Conservation (phyloP, 92 coral and sea anemone genomes). For the Epizoanthus illoricatus region DNA sequence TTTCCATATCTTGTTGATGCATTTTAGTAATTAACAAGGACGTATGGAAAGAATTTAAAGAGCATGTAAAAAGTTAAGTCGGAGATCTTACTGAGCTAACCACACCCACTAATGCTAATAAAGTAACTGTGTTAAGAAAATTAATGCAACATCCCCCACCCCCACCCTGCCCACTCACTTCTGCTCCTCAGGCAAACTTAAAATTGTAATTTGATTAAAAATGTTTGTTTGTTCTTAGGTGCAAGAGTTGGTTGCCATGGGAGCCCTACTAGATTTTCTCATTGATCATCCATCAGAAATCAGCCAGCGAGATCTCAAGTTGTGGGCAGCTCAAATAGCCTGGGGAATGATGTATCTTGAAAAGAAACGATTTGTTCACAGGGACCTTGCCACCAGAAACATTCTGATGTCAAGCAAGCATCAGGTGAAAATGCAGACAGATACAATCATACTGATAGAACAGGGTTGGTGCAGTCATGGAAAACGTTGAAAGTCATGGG, state of each 20-base stretch:
- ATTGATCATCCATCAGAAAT: slow-evolving; percentile 80
- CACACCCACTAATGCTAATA: too few relatives aligned
- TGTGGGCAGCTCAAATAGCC: slow-evolving; percentile 99
- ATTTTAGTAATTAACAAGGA: too few relatives aligned
- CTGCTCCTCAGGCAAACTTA: background rate
- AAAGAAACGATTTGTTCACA: slow-evolving; percentile 94
- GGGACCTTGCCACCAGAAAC: slow-evolving; percentile 98
- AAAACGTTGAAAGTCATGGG: too few relatives aligned
- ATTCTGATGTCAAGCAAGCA: slow-evolving; percentile 87
- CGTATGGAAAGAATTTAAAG: too few relatives aligned
- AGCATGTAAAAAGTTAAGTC: too few relatives aligned
- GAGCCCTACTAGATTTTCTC: slow-evolving; percentile 88
- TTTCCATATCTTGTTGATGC: too few relatives aligned
- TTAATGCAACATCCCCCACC: background rate
- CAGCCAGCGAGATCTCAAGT: slow-evolving; percentile 78
- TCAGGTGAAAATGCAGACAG: slow-evolving; percentile 60
- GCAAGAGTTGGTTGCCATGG: slow-evolving; percentile 95
- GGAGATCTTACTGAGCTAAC: too few relatives aligned
- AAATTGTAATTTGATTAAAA: background rate
- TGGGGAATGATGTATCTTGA: slow-evolving; percentile 99
- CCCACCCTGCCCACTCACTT: slow-evolving; percentile 1
- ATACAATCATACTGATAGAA: too few relatives aligned
- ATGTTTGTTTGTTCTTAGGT: slow-evolving; percentile 56
- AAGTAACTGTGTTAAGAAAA: background rate
- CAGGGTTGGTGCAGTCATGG: too few relatives aligned